Evolutionary conservation across 2,113 vertebrate species (phyloP).

Genomic region (human): GRCh38 chr18:56204001-56204500

Average conservation of each 20-base stretch:
- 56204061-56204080: not conserved
- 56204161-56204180: not conserved
- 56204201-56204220: not conserved
- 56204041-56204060: not conserved
- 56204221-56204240: no score
- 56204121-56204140: not conserved
- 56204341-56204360: not conserved
- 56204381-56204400: not conserved
- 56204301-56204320: not conserved
- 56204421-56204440: not conserved
- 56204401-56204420: not conserved
- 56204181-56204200: not conserved
- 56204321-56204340: not conserved
- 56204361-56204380: not conserved
- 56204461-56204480: not conserved
- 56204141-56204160: not conserved
- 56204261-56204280: not conserved
- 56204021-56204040: not conserved
- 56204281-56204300: not conserved
- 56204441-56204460: not conserved
- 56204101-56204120: not conserved
- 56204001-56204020: not conserved
- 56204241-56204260: not conserved
- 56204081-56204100: not conserved
- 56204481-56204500: not conserved